Conservation (phyloP, 2,113 vertebrate genomes). For the Pelecanoides urinatrix region DNA sequence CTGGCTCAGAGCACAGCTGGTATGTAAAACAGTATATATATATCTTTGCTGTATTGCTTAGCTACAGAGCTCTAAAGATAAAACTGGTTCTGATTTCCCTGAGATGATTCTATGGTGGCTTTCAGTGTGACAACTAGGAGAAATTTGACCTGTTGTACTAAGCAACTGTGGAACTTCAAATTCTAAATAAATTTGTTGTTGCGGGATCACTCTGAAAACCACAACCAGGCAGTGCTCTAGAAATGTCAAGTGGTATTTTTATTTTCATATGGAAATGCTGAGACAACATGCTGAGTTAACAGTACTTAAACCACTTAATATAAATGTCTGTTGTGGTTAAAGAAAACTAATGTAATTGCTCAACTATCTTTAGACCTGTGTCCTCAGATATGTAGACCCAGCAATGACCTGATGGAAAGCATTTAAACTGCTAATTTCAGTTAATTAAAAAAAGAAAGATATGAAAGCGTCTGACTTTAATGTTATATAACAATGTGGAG, state of each 20-base stretch:
- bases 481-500: background rate
- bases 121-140: background rate
- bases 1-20: background rate
- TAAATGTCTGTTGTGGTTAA: conserved; percentile 30
- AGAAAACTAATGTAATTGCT: conserved; percentile 47
- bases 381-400: conserved; percentile 3
- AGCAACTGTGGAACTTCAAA: background rate
- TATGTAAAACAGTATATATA: background rate
- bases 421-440: conserved; percentile 21
- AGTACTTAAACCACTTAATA: conserved; percentile 12
- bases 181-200: background rate
- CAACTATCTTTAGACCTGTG: conserved; percentile 21
- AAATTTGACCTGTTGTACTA: background rate
- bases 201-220: background rate
- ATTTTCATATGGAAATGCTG: background rate
- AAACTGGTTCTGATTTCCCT: background rate
- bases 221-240: background rate
- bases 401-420: background rate
- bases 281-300: conserved; percentile 11
- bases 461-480: background rate
- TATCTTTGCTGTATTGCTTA: background rate
- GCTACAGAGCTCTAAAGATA: background rate
- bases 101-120: background rate
- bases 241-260: conserved; percentile 13
- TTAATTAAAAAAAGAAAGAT: conserved; percentile 13